Percentiles rank a stretch among this genome's conserved stretches.
Conservation (phyloP, 1,140 invertebrate genomes). For the Dreissena rostriformis region DNA sequence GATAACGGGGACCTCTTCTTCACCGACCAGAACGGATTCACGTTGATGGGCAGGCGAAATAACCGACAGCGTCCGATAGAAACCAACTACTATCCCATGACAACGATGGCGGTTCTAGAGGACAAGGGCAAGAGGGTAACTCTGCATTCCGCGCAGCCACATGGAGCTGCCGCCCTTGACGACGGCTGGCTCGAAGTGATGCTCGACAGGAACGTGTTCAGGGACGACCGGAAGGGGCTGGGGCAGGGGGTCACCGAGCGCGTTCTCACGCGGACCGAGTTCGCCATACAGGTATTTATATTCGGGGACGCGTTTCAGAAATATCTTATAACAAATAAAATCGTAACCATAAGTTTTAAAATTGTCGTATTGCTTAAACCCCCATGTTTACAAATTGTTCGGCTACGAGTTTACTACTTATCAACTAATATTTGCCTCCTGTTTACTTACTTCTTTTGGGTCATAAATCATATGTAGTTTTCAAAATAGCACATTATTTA, state of each 20-base stretch:
- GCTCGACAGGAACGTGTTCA: slow-evolving; percentile 91
- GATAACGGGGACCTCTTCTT: slow-evolving; percentile 87
- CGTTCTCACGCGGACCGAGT: slow-evolving; percentile 88
- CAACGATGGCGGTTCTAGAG: slow-evolving; percentile 91
- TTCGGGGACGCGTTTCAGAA: too few species aligned
- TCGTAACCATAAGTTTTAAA: too few species aligned
- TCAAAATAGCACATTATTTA: too few species aligned
- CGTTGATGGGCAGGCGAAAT: slow-evolving; percentile 85
- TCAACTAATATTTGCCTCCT: too few species aligned
- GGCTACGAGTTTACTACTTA: too few species aligned
- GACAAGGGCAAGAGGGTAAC: slow-evolving; percentile 86
- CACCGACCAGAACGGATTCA: slow-evolving; percentile 96
- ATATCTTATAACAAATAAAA: too few species aligned
- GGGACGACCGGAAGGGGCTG: slow-evolving; percentile 93
- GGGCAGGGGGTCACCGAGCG: slow-evolving; percentile 95
- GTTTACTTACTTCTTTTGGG: too few species aligned
- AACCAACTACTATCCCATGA: slow-evolving; percentile 95
- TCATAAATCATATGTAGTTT: too few species aligned
- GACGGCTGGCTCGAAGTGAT: slow-evolving; percentile 92
- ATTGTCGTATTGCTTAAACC: too few species aligned
- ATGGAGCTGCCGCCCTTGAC: slow-evolving; percentile 91
- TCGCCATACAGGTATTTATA: slow-evolving; percentile 87
- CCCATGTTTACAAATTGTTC: too few species aligned
- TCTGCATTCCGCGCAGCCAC: slow-evolving; percentile 91
- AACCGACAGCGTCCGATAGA: slow-evolving; percentile 87